These are phyloP conservation scores for Megalops cyprinoides DNA, from an alignment of 2,797 vertebrate species.

Conservation along the genomic window DNA sequence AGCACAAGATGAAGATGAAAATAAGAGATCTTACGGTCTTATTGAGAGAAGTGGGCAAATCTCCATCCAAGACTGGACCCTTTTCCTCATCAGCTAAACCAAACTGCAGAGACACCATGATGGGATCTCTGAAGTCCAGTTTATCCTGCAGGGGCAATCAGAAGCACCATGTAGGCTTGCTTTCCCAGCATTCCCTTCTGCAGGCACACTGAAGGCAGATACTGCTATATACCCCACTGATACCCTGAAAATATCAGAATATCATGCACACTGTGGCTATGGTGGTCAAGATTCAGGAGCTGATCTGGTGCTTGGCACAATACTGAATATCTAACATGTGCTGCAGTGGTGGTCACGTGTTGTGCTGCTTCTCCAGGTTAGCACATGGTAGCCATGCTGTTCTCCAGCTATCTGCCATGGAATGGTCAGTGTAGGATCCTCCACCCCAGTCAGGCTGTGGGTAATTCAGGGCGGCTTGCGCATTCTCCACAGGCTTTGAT, in stretches of 20 bases:
- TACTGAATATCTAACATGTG: too few species aligned
- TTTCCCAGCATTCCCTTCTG: not conserved
- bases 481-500: constrained; percentile 59
- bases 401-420: constrained; percentile 24
- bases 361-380: not conserved
- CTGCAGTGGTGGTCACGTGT: not conserved
- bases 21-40: constrained; percentile 80
- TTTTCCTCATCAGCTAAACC: constrained; percentile 81
- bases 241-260: too few species aligned
- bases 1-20: too few species aligned
- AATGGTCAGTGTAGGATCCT: constrained; percentile 9
- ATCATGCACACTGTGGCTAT: not conserved
- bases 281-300: not conserved
- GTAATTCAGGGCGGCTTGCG: constrained; percentile 45
- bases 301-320: not conserved
- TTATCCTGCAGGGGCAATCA: constrained; percentile 73
- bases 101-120: constrained; percentile 88
- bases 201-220: not conserved
- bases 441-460: constrained; percentile 30
- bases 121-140: constrained; percentile 88
- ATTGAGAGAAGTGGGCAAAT: constrained; percentile 81
- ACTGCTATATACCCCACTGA: not conserved
- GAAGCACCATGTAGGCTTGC: not conserved
- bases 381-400: constrained; percentile 29
- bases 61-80: constrained; percentile 87